These are phyloP conservation scores for Meghimatium bilineatum DNA, from an alignment of 2,888 invertebrate species.

Conservation along the genomic window DNA sequence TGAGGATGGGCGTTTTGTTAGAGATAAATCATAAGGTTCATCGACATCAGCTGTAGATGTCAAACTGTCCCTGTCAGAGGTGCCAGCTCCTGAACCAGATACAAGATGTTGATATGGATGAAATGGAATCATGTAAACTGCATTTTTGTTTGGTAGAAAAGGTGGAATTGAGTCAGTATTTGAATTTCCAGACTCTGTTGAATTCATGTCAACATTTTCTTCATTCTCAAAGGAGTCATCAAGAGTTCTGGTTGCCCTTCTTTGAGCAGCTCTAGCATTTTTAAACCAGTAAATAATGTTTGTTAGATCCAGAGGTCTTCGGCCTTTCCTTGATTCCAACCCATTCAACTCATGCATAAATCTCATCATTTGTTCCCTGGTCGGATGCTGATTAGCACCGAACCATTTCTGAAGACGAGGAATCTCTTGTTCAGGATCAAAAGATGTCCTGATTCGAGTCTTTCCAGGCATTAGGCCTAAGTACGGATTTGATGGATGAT, in stretches of 20 bases:
- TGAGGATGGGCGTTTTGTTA: constrained; percentile 39
- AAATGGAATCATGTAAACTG: constrained; percentile 74
- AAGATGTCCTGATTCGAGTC: constrained; percentile 93
- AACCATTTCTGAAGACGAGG: constrained; percentile 98
- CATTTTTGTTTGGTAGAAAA: constrained; percentile 74
- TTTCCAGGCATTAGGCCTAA: constrained; percentile 55
- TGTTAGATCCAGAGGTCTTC: constrained; percentile 95
- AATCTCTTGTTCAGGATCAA: constrained; percentile 96
- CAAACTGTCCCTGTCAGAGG: constrained; percentile 42
- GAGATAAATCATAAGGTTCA: constrained; percentile 52
- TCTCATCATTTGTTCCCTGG: constrained; percentile 95
- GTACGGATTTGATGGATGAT: constrained; percentile 36
- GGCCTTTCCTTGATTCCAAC: constrained; percentile 88
- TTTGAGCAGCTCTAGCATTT: constrained; percentile 96
- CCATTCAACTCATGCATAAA: constrained; percentile 96
- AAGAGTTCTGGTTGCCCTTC: constrained; percentile 82
- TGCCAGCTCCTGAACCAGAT: constrained; percentile 38
- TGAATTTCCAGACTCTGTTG: constrained; percentile 29
- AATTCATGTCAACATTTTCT: constrained; percentile 60
- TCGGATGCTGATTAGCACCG: constrained; percentile 96
- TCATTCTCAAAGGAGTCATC: constrained; percentile 69
- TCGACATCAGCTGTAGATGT: constrained; percentile 37
- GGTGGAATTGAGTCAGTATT: constrained; percentile 56
- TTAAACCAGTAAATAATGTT: constrained; percentile 94
- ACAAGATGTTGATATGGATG: constrained; percentile 57